Percentiles rank a stretch among this genome's conserved stretches.
These are phyloP conservation scores for Strigops habroptila DNA, from an alignment of 2,113 vertebrate species.

Conservation along the genomic window DNA sequence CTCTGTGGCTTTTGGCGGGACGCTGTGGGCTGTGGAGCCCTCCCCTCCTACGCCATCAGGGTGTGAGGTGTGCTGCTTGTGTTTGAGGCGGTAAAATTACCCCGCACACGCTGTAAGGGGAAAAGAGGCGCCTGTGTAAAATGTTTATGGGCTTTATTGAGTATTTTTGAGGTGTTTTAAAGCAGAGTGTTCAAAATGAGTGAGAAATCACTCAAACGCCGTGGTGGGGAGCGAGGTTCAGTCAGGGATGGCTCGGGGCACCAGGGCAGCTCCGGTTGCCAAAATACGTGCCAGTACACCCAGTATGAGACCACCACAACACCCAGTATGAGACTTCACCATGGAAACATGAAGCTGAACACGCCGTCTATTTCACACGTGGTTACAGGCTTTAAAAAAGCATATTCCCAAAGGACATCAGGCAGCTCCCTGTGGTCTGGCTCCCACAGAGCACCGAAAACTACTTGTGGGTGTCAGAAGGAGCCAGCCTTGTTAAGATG, in stretches of 20 bases:
- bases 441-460: background rate
- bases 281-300: too few species aligned
- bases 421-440: too few species aligned
- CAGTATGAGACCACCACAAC: fast-evolving
- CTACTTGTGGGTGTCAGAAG: fast-evolving
- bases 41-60: background rate
- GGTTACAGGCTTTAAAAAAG: background rate
- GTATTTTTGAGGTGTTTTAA: background rate
- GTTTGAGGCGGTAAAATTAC: background rate
- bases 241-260: fast-evolving
- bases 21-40: background rate
- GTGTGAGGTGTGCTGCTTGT: fast-evolving
- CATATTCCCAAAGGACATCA: fast-evolving
- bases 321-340: fast-evolving
- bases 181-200: fast-evolving
- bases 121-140: background rate
- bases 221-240: fast-evolving
- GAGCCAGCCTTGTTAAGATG: too few species aligned
- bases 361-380: fast-evolving
- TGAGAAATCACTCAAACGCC: fast-evolving
- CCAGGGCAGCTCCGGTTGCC: background rate
- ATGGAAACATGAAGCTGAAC: fast-evolving
- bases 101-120: fast-evolving
- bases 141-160: background rate
- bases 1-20: background rate